Percentiles rank a stretch among this genome's conserved stretches.
Evolutionary conservation across 2,113 vertebrate genomes (phyloP).

Genomic region (Ciconia maguari): DNA sequence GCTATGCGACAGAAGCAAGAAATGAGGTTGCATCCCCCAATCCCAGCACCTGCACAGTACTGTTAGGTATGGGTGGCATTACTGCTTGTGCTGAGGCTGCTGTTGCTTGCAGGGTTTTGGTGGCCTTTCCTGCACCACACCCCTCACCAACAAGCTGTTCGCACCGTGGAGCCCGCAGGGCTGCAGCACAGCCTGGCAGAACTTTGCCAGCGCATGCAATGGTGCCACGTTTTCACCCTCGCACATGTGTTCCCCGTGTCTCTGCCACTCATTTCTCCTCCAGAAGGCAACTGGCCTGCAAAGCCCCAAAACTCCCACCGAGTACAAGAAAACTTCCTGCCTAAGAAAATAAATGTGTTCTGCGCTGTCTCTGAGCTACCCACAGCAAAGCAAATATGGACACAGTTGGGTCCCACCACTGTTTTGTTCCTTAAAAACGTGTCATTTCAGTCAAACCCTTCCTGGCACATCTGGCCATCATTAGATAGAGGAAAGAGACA

Average conservation of each 20-base stretch:
- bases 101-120: not conserved
- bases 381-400: not conserved
- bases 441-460: not conserved
- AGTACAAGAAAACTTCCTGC: slow-evolving; percentile 1
- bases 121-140: not conserved
- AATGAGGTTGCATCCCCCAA: not conserved
- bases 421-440: not conserved
- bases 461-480: not conserved
- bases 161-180: rapidly evolving
- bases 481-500: not conserved
- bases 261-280: not conserved
- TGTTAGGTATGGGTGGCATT: not conserved
- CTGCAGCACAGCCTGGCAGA: not conserved
- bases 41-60: not conserved
- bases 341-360: slow-evolving; percentile 20
- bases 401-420: not conserved
- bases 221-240: not conserved
- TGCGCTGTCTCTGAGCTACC: not conserved
- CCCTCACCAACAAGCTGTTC: not conserved
- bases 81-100: not conserved
- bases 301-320: not conserved
- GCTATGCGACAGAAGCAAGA: not conserved
- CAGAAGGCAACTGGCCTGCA: not conserved
- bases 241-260: not conserved
- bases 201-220: not conserved